Conservation (phyloP, 30 jellyfish, hydroid and myxozoan species). For the Euphysa ruthae region DNA sequence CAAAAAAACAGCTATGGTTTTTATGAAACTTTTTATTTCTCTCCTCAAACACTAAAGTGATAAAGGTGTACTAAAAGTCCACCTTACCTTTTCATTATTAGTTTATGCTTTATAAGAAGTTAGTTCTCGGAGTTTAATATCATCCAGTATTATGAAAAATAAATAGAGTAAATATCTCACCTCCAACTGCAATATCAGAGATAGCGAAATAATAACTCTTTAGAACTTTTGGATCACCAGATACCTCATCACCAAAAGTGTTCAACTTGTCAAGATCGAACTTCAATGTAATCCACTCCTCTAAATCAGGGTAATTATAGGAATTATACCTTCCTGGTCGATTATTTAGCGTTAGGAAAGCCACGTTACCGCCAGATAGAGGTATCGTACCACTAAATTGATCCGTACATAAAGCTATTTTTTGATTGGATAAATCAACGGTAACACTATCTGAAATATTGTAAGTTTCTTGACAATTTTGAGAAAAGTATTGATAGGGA, state of each 20-base stretch:
- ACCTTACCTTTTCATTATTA: too few species aligned
- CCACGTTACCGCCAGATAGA: conserved; percentile 89
- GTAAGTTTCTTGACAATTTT: conserved; percentile 64
- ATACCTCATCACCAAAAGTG: conserved; percentile 96
- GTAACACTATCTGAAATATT: conserved; percentile 43
- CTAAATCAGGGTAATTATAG: conserved; percentile 78
- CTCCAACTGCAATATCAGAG: conserved; percentile 93
- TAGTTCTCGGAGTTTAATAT: too few species aligned
- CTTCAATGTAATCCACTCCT: conserved; percentile 95
- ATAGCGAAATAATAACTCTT: conserved; percentile 91
- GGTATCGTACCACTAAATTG: conserved; percentile 81
- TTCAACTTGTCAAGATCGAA: conserved; percentile 71
- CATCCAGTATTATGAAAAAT: too few species aligned
- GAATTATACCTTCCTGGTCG: conserved; percentile 83
- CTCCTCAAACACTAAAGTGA: too few species aligned
- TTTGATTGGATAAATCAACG: conserved; percentile 62
- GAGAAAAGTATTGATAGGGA: conserved; percentile 86
- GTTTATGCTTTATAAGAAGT: too few species aligned
- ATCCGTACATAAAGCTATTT: conserved; percentile 81
- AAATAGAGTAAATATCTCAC: not conserved
- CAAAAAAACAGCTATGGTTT: too few species aligned
- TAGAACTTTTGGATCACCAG: conserved; percentile 93
- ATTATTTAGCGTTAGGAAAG: conserved; percentile 81
- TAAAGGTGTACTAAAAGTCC: too few species aligned
- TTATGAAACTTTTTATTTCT: too few species aligned